phyloP scores from a whole-genome alignment of 2,888 invertebrate genomes.

The Agrochola circellaris region DNA sequence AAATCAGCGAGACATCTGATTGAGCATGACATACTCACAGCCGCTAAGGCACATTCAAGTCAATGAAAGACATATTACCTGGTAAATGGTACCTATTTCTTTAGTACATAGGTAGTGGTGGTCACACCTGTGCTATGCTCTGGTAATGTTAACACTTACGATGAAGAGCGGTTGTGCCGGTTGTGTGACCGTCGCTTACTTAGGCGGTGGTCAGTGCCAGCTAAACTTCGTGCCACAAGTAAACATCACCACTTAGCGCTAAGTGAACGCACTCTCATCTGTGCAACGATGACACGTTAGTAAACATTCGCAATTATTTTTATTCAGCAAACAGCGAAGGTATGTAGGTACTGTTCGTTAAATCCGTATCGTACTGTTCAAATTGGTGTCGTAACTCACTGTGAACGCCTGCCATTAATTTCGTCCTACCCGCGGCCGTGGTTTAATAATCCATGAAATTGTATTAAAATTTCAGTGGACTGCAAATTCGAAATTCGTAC shows the following conservation, averaged over 20 bases:
- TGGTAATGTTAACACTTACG: slow-evolving; percentile 12
- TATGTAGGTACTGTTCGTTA: slow-evolving; percentile 1
- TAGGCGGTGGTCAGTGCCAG: slow-evolving; percentile 14
- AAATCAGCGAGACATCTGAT: too few relatives aligned
- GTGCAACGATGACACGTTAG: slow-evolving; percentile 12
- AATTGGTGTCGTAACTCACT: slow-evolving; percentile 32
- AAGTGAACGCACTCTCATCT: slow-evolving; percentile 37
- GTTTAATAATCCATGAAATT: slow-evolving; percentile 45
- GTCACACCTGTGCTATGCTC: too few relatives aligned
- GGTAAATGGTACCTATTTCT: too few relatives aligned
- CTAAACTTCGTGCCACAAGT: slow-evolving; percentile 1
- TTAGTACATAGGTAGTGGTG: too few relatives aligned
- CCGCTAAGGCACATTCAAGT: too few relatives aligned
- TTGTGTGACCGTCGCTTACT: slow-evolving; percentile 21
- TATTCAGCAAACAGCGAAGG: slow-evolving; percentile 1
- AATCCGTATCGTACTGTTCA: slow-evolving; percentile 29
- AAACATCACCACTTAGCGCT: slow-evolving; percentile 29
- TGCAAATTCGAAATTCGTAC: slow-evolving; percentile 9
- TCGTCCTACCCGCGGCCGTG: slow-evolving; percentile 10
- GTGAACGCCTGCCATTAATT: slow-evolving; percentile 33
- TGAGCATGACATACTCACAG: too few relatives aligned
- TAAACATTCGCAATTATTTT: slow-evolving; percentile 33
- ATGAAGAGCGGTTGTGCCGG: slow-evolving; percentile 25
- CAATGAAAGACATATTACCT: too few relatives aligned
- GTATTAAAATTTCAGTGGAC: slow-evolving; percentile 29